phyloP scores from a whole-genome alignment of 2,113 vertebrate genomes.

The Rhinopithecus roxellana region DNA sequence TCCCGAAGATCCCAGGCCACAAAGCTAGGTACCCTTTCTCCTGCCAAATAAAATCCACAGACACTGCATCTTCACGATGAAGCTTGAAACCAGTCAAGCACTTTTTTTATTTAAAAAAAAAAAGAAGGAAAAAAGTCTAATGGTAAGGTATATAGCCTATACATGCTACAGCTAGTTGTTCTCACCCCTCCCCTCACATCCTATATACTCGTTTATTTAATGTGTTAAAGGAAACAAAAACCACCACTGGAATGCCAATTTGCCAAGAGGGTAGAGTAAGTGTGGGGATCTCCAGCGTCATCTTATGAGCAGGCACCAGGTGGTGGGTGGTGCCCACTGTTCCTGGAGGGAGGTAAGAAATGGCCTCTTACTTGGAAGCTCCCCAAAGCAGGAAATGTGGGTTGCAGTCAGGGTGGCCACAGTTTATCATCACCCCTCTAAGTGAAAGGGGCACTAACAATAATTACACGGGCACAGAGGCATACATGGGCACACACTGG shows the following conservation, averaged over 20 bases:
- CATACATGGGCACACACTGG: background rate
- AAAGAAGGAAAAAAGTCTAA: constrained; percentile 52
- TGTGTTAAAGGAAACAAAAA: constrained; percentile 62
- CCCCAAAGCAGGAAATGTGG: background rate
- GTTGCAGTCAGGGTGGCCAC: background rate
- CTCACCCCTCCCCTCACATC: constrained; percentile 66
- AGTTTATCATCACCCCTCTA: background rate
- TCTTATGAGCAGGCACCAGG: accelerated
- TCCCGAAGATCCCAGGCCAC: background rate
- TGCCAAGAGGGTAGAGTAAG: background rate
- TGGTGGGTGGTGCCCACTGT: accelerated
- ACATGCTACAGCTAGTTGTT: constrained; percentile 82
- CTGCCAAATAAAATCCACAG: constrained; percentile 43
- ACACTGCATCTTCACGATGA: constrained; percentile 66
- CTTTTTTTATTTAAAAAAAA: constrained; percentile 74
- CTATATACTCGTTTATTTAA: constrained; percentile 63
- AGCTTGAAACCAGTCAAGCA: constrained; percentile 91
- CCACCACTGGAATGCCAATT: background rate
- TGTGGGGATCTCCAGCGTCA: background rate
- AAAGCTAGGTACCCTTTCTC: background rate
- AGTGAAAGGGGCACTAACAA: background rate
- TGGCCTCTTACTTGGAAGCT: background rate
- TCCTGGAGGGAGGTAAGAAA: background rate
- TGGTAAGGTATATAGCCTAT: constrained; percentile 80
- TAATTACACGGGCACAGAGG: background rate